Evolutionary conservation across 1,140 invertebrate genomes (phyloP), one percentile per base, ranked within the genome.

Genomic region (Lucilia sericata): DNA sequence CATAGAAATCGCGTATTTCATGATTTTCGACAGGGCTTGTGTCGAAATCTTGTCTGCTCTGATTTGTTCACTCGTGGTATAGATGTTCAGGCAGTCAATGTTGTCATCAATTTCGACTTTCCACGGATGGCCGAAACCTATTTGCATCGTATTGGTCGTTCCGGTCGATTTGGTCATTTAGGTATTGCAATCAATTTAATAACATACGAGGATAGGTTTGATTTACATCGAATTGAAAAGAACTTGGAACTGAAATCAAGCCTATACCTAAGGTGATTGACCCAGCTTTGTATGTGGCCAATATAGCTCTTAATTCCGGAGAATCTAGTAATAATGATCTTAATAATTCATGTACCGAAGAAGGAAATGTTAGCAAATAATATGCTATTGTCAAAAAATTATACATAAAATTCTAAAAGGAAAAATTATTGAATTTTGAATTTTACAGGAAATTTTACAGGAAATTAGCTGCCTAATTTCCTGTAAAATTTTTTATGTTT

Each of bases 31-130:
- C 96, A 96, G 88, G 99, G 98, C 42, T 93, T 98, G 75, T 99
- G 99, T 93, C 94, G 99, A 90, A 99, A 99, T 93, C 93, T 99
- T 86, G 99, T 96, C 82, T 94, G 95, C 93, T 94, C 95, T 91
- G 99, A 99, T 94, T 93, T 99, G 86, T 99, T 99, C 92, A 99
- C 99, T 36, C 95, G 99, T 92, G 99, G 99, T 93, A 99, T 99
- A 88, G 99, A 99, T 92, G 99, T 99, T 87, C 99, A 99, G 93
- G 98, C 98, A 51, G 99, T 99, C 65, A 99, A 99, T 92, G 99
- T 99, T 85, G 99, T 99, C 42, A 99, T 99, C 90, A 99, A 99
- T 92, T 99, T 99, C 92, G 99, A 99, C 93, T 99, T 99, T 92
- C 99, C 99, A 8, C 98, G 99, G 92, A 99, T 99, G 96, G 98